Conservation (phyloP, 2,113 vertebrate species). For the Neomonachus schauinslandi region DNA sequence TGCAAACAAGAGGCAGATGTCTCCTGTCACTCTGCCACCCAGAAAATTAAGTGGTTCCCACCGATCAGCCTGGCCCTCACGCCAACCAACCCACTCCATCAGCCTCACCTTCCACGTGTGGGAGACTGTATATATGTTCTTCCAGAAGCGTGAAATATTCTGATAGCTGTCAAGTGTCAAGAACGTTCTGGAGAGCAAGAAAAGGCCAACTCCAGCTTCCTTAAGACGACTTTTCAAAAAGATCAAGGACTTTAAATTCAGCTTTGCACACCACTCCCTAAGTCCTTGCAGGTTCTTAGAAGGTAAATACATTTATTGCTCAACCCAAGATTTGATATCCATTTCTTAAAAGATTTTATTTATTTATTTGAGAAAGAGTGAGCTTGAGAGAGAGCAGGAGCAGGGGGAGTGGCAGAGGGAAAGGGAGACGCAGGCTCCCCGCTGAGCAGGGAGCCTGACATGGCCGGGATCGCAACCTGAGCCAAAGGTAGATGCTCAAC, state of each 20-base stretch:
- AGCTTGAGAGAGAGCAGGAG: too few species aligned
- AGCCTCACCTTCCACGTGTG: not conserved
- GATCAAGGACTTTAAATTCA: constrained; percentile 20
- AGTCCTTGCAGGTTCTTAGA: not conserved
- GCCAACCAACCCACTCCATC: not conserved
- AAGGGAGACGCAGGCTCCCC: too few species aligned
- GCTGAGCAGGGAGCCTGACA: too few species aligned
- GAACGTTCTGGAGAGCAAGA: not conserved
- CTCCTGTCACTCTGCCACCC: not conserved
- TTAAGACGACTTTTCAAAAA: constrained; percentile 8
- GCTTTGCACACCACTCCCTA: not conserved
- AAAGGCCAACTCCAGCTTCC: not conserved
- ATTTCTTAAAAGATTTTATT: not conserved
- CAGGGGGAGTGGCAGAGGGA: too few species aligned
- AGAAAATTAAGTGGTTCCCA: not conserved
- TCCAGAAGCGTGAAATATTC: not conserved
- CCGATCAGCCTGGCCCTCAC: not conserved
- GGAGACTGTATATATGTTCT: not conserved
- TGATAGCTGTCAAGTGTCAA: constrained; percentile 32
- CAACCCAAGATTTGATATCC: not conserved
- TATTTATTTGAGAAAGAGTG: not conserved
- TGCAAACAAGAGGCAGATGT: not conserved
- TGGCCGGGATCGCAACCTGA: not conserved
- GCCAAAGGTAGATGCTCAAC: not conserved
- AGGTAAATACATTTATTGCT: not conserved